Percentiles rank a stretch among this genome's conserved stretches.
Evolutionary conservation across 2,797 vertebrate genomes (phyloP).

Genomic region (Esox masquinongy): DNA sequence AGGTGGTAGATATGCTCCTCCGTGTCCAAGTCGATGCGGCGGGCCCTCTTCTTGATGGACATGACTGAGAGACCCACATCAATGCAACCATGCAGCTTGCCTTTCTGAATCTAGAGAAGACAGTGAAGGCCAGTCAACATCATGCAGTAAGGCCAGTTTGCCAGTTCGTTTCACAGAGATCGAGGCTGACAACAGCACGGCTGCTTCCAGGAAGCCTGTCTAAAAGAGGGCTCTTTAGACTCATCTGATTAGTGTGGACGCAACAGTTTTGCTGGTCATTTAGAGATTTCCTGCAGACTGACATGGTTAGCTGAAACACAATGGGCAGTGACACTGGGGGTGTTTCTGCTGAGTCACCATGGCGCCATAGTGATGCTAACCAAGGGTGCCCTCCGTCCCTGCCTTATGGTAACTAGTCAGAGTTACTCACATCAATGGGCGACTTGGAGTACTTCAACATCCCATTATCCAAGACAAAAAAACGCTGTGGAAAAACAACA

Average conservation of each 20-base stretch:
- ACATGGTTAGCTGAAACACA: constrained; percentile 35
- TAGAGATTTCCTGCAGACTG: constrained; percentile 25
- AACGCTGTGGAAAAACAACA: constrained; percentile 81
- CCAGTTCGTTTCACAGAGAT: neutral
- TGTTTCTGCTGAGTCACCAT: constrained; percentile 64
- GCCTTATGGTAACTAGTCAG: constrained; percentile 47
- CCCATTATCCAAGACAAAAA: constrained; percentile 98
- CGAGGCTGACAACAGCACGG: neutral
- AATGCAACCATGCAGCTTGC: constrained; percentile 97
- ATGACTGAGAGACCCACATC: constrained; percentile 98
- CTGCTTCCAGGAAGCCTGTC: neutral
- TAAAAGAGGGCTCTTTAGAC: neutral
- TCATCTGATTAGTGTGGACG: neutral
- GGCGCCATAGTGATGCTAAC: constrained; percentile 40
- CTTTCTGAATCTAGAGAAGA: constrained; percentile 87
- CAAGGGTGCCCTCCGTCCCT: constrained; percentile 30
- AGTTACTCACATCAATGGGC: constrained; percentile 94
- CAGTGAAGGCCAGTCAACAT: neutral
- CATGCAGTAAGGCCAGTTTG: neutral
- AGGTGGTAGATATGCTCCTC: constrained; percentile 99
- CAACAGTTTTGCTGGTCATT: constrained; percentile 11
- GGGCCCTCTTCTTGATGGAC: constrained; percentile 98
- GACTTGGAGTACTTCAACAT: constrained; percentile 99
- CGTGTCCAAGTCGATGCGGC: constrained; percentile 96
- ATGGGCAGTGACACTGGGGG: constrained; percentile 35